Percentiles rank a stretch among this genome's conserved stretches.
These are phyloP conservation scores for Semaprochilodus insignis DNA, from an alignment of 2,797 vertebrate genomes.

Conservation along the genomic window DNA sequence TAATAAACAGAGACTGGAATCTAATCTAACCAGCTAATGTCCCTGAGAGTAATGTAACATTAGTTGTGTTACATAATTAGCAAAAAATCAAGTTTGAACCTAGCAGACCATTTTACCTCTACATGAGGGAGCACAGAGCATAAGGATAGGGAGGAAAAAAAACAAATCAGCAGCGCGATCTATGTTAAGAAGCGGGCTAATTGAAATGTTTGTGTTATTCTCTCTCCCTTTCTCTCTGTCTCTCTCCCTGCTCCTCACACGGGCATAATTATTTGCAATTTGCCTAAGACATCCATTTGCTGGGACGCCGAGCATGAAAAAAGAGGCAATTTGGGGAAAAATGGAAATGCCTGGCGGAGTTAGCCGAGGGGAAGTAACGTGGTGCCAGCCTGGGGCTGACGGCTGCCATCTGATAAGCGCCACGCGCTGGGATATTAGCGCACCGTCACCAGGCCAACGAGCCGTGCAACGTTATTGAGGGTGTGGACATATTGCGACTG, in stretches of 20 bases:
- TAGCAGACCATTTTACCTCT: constrained; percentile 35
- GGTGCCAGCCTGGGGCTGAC: constrained; percentile 89
- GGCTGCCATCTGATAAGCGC: constrained; percentile 90
- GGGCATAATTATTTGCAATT: constrained; percentile 99
- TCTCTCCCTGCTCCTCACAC: constrained; percentile 75
- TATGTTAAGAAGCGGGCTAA: constrained; percentile 92
- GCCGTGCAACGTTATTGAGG: constrained; percentile 85
- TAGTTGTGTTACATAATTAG: constrained; percentile 44
- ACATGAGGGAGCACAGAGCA: constrained; percentile 33
- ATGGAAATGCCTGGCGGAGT: constrained; percentile 89
- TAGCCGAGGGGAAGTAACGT: constrained; percentile 91
- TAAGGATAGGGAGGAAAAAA: constrained; percentile 8
- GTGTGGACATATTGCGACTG: constrained; percentile 83
- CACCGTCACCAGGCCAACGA: constrained; percentile 77
- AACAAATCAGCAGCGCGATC: constrained; percentile 42
- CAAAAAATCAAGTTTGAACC: constrained; percentile 32
- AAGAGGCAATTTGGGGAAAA: constrained; percentile 99
- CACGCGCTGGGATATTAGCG: constrained; percentile 90
- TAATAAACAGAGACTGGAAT: constrained; percentile 9
- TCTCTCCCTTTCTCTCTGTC: constrained; percentile 76
- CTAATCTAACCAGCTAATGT: constrained; percentile 19
- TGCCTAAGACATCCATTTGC: constrained; percentile 99
- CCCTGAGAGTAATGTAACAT: constrained; percentile 7
- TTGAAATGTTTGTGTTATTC: constrained; percentile 96
- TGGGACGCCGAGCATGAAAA: constrained; percentile 99